Evolutionary conservation across 2,888 invertebrate genomes (phyloP).

Genomic region (Trichogramma evanescens): DNA sequence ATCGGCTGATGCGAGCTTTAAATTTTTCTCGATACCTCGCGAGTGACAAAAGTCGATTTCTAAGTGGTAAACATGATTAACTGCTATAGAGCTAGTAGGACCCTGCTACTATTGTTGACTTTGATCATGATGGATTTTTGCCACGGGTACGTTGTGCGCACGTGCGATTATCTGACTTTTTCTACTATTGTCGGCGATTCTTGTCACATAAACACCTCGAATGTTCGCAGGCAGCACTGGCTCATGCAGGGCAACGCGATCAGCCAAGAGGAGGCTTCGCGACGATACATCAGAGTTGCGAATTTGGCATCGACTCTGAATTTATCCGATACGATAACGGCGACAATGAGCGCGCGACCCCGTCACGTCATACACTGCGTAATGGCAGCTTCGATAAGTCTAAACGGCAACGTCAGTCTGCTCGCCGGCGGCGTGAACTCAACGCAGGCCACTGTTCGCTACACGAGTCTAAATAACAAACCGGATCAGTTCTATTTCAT

Average conservation of each 20-base stretch:
- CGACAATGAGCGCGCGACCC: constrained; percentile 4
- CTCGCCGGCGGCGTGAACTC: constrained; percentile 19
- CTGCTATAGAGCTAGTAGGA: too few species aligned
- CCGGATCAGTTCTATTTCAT: constrained; percentile 21
- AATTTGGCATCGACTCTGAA: constrained; percentile 11
- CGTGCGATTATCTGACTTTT: too few species aligned
- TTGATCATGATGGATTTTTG: too few species aligned
- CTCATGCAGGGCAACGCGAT: constrained; percentile 24
- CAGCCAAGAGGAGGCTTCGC: constrained; percentile 2
- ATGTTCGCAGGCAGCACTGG: constrained; percentile 22
- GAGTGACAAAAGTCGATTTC: not conserved
- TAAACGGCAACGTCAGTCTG: constrained; percentile 23
- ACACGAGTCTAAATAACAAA: constrained; percentile 8
- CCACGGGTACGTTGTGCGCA: too few species aligned
- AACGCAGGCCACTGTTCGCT: constrained; percentile 12
- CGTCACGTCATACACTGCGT: constrained; percentile 17
- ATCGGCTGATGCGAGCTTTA: too few species aligned
- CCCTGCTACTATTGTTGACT: too few species aligned
- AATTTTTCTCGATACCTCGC: not conserved
- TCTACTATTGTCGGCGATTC: too few species aligned
- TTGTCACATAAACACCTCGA: not conserved
- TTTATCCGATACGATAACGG: constrained; percentile 11
- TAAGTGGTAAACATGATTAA: not conserved
- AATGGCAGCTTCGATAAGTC: constrained; percentile 18
- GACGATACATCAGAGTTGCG: constrained; percentile 7